A percentile compares a stretch with the other conserved stretches of the same genome.
Conservation (phyloP, 2,113 vertebrate species). For the Eudorcas thomsonii region DNA sequence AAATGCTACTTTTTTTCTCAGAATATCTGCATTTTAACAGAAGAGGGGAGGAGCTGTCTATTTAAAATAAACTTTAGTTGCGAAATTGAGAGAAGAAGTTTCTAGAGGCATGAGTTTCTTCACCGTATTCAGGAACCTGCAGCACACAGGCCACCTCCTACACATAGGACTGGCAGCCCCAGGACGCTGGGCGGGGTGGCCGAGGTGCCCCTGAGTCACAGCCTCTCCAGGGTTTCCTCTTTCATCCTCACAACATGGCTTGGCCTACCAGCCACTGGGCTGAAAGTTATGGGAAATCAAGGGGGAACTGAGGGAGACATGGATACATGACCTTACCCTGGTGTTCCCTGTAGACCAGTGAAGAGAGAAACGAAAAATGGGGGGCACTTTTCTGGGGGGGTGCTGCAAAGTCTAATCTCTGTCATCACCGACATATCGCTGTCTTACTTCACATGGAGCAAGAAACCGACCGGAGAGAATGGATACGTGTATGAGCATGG, state of each 20-base stretch:
- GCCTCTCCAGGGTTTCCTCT: not conserved
- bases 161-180: not conserved
- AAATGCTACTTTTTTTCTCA: not conserved
- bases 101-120: not conserved
- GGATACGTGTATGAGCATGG: not conserved
- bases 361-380: not conserved
- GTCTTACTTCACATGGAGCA: not conserved
- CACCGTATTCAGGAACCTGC: not conserved
- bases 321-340: not conserved
- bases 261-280: not conserved
- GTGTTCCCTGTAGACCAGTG: not conserved
- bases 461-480: not conserved
- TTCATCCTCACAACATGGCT: not conserved
- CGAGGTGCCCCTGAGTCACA: not conserved
- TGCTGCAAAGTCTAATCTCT: not conserved
- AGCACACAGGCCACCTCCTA: not conserved
- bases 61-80: not conserved
- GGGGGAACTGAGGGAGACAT: fast-evolving
- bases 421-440: not conserved
- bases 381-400: not conserved
- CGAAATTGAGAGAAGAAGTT: not conserved
- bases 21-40: not conserved
- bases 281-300: not conserved
- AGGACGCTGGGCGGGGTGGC: not conserved
- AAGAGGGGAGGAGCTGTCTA: not conserved